phyloP scores from a whole-genome alignment of 2,797 vertebrate genomes.

The Betta splendens region DNA sequence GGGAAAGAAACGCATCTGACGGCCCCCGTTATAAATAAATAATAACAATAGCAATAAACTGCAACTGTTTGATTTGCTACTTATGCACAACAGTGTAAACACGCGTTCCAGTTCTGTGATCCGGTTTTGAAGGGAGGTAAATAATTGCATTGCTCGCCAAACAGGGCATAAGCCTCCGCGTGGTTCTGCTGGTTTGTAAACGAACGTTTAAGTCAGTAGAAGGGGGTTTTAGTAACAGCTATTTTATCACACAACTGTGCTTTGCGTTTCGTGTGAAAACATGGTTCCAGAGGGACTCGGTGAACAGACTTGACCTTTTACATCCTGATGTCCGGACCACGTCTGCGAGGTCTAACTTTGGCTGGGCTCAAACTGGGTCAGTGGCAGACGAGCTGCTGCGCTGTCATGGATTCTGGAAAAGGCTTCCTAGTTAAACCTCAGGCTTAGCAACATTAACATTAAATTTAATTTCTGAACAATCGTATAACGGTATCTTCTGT shows the following conservation, averaged over 20 bases:
- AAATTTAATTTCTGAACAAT: too few relatives aligned
- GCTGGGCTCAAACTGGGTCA: slow-evolving; percentile 57
- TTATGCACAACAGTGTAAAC: too few relatives aligned
- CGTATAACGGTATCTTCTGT: too few relatives aligned
- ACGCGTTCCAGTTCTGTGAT: too few relatives aligned
- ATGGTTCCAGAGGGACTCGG: not conserved
- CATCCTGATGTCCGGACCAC: slow-evolving; percentile 21
- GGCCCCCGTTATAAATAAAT: too few relatives aligned
- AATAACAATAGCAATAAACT: too few relatives aligned
- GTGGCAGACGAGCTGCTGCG: slow-evolving; percentile 33
- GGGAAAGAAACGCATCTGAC: not conserved
- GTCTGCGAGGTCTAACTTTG: slow-evolving; percentile 62
- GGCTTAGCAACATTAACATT: too few relatives aligned
- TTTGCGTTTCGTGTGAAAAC: not conserved
- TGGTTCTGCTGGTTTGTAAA: not conserved
- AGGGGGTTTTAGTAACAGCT: not conserved
- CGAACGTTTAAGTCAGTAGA: not conserved
- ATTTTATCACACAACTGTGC: not conserved
- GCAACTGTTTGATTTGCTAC: too few relatives aligned
- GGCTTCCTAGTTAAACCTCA: too few relatives aligned
- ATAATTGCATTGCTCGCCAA: too few relatives aligned
- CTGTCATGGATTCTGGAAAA: slow-evolving; percentile 28
- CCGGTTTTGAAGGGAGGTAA: too few relatives aligned
- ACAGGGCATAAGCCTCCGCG: too few relatives aligned
- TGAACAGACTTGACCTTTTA: slow-evolving; percentile 45